These are phyloP conservation scores for Drosophila elegans DNA, from an alignment of 1,140 invertebrate species.

Conservation along the genomic window DNA sequence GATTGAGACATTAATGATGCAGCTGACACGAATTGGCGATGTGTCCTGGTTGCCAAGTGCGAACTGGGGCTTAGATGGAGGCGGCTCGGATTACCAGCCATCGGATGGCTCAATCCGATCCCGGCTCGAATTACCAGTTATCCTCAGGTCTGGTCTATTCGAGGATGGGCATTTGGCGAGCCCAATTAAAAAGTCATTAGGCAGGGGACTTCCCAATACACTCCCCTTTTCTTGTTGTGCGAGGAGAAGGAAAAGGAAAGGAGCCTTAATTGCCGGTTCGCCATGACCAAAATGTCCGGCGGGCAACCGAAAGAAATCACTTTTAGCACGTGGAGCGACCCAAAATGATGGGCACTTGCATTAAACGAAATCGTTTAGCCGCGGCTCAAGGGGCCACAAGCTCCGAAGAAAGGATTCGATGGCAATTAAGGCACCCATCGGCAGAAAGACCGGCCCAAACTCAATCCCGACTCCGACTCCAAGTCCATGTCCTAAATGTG, in stretches of 20 bases:
- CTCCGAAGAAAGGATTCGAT: conserved; percentile 18
- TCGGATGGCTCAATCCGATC: conserved; percentile 71
- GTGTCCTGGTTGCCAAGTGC: conserved; percentile 39
- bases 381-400: conserved; percentile 3
- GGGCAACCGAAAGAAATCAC: conserved; percentile 56
- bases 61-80: conserved; percentile 61
- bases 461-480: not conserved
- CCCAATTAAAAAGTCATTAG: conserved; percentile 82
- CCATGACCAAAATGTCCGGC: conserved; percentile 72
- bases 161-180: conserved; percentile 32
- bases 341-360: conserved; percentile 81
- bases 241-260: not conserved
- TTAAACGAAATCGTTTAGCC: conserved; percentile 81
- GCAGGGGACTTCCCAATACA: conserved; percentile 22
- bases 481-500: conserved; percentile 78
- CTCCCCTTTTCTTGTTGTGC: not conserved
- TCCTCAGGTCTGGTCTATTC: conserved; percentile 28
- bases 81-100: conserved; percentile 61
- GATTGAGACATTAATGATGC: conserved; percentile 37
- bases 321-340: conserved; percentile 72
- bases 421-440: conserved; percentile 66
- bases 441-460: conserved; percentile 21
- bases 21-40: conserved; percentile 26
- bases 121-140: conserved; percentile 53
- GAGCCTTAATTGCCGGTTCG: conserved; percentile 72